Evolutionary conservation across 2,888 invertebrate genomes (phyloP).

Genomic region (Tubulanus polymorphus): DNA sequence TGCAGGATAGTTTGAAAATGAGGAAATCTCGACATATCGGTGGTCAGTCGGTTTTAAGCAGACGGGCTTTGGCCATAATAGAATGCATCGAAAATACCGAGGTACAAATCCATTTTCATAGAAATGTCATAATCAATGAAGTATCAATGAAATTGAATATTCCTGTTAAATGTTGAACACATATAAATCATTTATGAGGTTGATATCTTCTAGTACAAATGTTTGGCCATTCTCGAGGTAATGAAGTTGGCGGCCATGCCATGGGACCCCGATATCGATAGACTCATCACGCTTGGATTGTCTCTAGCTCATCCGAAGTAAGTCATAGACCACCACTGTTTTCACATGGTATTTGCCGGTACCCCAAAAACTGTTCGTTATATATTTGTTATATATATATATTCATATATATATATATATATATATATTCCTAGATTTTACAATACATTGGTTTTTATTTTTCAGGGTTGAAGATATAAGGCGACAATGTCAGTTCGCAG

Average conservation of each 20-base stretch:
- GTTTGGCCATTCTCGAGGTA: conserved; percentile 34
- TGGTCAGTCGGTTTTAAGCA: too few relatives aligned
- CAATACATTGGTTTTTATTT: conserved; percentile 2
- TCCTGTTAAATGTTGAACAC: too few relatives aligned
- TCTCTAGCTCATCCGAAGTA: conserved; percentile 33
- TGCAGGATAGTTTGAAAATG: too few relatives aligned
- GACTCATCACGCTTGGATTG: conserved; percentile 32
- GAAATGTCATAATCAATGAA: too few relatives aligned
- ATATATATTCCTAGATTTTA: background rate
- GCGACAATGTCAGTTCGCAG: conserved; percentile 30
- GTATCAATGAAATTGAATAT: too few relatives aligned
- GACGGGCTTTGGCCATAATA: too few relatives aligned
- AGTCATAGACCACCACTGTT: too few relatives aligned
- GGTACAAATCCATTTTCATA: too few relatives aligned
- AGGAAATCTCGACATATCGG: too few relatives aligned
- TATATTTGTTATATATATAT: background rate
- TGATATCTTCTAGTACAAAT: conserved; percentile 31
- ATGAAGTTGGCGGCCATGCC: conserved; percentile 40
- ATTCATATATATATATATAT: background rate
- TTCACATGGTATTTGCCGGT: too few relatives aligned
- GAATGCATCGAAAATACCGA: too few relatives aligned
- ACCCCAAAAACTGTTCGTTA: too few relatives aligned
- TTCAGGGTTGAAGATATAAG: conserved; percentile 29
- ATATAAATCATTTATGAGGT: background rate
- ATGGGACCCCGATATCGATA: conserved; percentile 32